Percentiles rank a stretch among this genome's conserved stretches.
Evolutionary conservation across 2,888 invertebrate species (phyloP).

Genomic region (Neria commutata): DNA sequence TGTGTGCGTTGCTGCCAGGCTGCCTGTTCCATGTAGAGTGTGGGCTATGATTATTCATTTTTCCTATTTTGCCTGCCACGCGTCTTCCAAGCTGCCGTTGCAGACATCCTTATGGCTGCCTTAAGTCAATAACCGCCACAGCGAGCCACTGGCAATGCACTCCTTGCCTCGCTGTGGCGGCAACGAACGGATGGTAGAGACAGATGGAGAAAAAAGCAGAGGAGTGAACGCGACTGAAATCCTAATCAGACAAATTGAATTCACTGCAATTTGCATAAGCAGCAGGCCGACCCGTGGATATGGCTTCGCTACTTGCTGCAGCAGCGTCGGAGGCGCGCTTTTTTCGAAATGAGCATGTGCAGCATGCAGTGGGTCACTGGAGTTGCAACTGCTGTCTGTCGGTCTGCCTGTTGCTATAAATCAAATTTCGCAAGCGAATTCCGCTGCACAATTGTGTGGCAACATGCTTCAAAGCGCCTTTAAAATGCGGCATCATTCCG

Average conservation of each 20-base stretch:
- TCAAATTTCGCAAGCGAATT: background rate
- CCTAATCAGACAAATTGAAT: conserved; percentile 21
- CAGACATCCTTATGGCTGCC: background rate
- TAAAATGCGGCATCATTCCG: too few species aligned
- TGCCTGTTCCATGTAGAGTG: too few species aligned
- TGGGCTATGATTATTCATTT: too few species aligned
- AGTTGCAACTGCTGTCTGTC: background rate
- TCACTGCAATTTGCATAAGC: conserved; percentile 23
- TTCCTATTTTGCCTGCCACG: too few species aligned
- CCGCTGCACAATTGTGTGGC: background rate
- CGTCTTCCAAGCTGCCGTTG: too few species aligned
- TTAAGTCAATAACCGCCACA: too few species aligned
- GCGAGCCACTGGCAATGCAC: too few species aligned
- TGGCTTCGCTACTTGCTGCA: background rate
- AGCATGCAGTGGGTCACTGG: background rate
- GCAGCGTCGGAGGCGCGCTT: background rate
- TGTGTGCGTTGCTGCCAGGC: background rate
- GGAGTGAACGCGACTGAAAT: too few species aligned
- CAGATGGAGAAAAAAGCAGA: too few species aligned
- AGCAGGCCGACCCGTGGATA: background rate
- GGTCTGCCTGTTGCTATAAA: background rate
- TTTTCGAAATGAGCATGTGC: background rate
- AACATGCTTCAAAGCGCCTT: background rate
- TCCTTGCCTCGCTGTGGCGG: too few species aligned
- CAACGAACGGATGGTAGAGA: too few species aligned